Conservation (phyloP, 2,888 invertebrate genomes). For the Nebria salina region DNA sequence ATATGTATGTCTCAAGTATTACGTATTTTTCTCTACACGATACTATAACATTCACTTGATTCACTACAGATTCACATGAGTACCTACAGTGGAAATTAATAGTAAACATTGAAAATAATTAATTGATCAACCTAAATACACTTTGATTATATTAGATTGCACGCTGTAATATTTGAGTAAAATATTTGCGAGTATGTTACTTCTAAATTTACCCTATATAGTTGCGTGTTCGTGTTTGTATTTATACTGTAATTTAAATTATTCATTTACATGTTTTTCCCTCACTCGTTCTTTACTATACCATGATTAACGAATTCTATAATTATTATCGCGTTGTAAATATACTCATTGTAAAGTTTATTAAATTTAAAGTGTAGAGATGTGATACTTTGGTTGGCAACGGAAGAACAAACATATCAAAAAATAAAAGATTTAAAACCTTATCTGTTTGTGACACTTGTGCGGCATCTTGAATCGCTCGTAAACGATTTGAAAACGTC, state of each 20-base stretch:
- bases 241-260: background rate
- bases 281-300: too few relatives aligned
- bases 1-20: background rate
- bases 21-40: background rate
- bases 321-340: too few relatives aligned
- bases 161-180: background rate
- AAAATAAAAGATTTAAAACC: background rate
- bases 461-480: background rate
- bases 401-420: background rate
- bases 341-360: too few relatives aligned
- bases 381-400: background rate
- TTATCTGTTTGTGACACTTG: background rate
- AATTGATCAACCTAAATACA: background rate
- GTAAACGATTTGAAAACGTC: background rate
- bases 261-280: background rate
- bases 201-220: background rate
- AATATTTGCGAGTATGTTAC: background rate
- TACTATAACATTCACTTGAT: background rate
- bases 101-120: background rate
- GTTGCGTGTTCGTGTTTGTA: background rate
- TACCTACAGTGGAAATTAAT: background rate
- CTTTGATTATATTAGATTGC: background rate
- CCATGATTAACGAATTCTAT: too few relatives aligned
- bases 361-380: too few relatives aligned
- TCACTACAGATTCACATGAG: background rate